Evolutionary conservation across 2,113 vertebrate species (phyloP), one percentile per base, ranked within the genome.

Genomic region (Galbula dea): DNA sequence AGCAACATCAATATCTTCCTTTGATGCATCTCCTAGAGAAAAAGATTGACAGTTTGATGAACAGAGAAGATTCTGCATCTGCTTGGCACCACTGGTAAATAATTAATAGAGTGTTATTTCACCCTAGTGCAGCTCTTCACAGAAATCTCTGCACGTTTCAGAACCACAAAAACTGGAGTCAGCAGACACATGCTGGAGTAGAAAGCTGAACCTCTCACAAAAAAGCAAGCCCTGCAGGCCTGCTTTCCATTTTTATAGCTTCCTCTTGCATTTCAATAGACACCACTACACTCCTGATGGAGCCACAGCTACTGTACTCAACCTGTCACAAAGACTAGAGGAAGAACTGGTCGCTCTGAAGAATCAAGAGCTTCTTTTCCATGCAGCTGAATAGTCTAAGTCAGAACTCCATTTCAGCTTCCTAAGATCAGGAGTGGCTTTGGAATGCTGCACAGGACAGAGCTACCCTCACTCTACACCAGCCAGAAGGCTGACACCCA

Each of bases 1-100:
- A 26, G 99, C 99, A 27, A 97, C 94, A 89, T 99, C 99, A 43
- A 99, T 99, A 97, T 99, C 99, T 85, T 99, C 99, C 97, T 99
- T 99, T 88, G 99, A 99, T 37, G 98, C 99, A 43, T 99, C 98
- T 66, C 99, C 99, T 99, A 76, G 36, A 90, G 34, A 94, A 81
- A n/a, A 92, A 91, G 86, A 96, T 95, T 90, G 92, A 97, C 96
- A 96, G 88, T 77, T 89, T 78, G 88, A 96, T 92, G 84, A 97
- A 89, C 76, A 95, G 66, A 95, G 90, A 95, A 90, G 88, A 94
- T 80, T 72, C 75, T 0, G 0, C 65, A 77, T 93, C 80, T 87
- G 36, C 78, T 89, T 83, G 93, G 85, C 82, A 72, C 81, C 67
- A 76, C 77, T 75, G 54, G 82, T 89, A 94, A 96, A 96, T 94